These are phyloP conservation scores for Lanius collurio DNA, from an alignment of 2,113 vertebrate genomes.

Conservation along the genomic window DNA sequence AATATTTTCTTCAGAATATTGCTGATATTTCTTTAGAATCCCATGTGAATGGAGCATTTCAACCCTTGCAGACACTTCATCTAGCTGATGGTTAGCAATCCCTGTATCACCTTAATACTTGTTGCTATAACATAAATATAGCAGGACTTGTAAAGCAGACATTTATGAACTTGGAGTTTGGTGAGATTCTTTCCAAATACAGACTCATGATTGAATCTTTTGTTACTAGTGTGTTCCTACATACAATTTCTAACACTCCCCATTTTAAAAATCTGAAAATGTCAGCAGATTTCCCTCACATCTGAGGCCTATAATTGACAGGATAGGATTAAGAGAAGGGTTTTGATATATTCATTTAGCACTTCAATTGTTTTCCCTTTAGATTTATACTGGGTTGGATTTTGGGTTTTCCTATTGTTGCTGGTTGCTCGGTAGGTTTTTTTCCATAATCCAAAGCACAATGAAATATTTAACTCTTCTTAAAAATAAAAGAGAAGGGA, in stretches of 20 bases:
- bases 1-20: neutral
- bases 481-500: neutral
- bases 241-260: fast-evolving
- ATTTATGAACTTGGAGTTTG: neutral
- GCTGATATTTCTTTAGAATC: neutral
- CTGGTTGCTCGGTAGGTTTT: neutral
- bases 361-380: neutral
- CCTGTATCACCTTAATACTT: neutral
- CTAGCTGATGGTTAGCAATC: neutral
- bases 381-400: neutral
- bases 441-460: neutral
- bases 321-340: neutral
- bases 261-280: neutral
- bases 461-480: neutral
- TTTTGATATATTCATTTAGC: neutral
- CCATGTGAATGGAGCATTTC: neutral
- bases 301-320: neutral
- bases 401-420: neutral
- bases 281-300: fast-evolving
- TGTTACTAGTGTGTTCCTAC: neutral
- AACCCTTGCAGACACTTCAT: neutral
- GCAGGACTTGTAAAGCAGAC: neutral
- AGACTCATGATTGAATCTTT: neutral
- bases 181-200: neutral
- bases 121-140: neutral